Percentiles rank a stretch among this genome's conserved stretches.
phyloP scores from a whole-genome alignment of 2,888 invertebrate genomes.

The Criorhina ranunculi region DNA sequence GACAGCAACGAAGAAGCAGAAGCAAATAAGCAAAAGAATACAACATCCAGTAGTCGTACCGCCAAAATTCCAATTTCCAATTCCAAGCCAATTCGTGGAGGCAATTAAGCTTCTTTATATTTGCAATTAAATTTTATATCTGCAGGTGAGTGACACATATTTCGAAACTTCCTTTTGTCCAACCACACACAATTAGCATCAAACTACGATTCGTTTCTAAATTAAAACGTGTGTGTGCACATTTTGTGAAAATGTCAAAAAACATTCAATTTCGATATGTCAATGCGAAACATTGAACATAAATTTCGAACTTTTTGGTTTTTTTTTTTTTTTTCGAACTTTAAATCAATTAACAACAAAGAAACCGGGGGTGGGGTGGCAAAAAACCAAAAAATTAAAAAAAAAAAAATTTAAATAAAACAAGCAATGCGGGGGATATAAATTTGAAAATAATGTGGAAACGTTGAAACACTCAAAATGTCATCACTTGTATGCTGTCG shows the following conservation, averaged over 20 bases:
- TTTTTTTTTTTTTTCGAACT: conserved; percentile 33
- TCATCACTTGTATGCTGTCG: conserved; percentile 59
- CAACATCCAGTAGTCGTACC: conserved; percentile 69
- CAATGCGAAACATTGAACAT: conserved; percentile 43
- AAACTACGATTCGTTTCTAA: conserved; percentile 45
- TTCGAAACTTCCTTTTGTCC: conserved; percentile 45
- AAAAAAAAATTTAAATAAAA: conserved; percentile 70
- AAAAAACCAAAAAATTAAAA: no score
- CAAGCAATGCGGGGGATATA: conserved; percentile 69
- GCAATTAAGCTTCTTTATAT: conserved; percentile 74
- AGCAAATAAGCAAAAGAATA: conserved; percentile 42
- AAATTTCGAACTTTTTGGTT: conserved; percentile 37
- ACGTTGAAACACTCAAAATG: conserved; percentile 65
- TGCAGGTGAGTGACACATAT: conserved; percentile 67
- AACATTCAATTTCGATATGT: conserved; percentile 45
- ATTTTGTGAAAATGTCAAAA: conserved; percentile 72
- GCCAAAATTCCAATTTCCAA: conserved; percentile 24
- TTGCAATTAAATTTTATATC: conserved; percentile 65
- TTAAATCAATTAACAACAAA: conserved; percentile 61
- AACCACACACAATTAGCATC: conserved; percentile 69
- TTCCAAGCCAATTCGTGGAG: conserved; percentile 55
- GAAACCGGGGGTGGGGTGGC: background rate
- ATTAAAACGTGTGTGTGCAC: conserved; percentile 61
- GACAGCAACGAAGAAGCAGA: conserved; percentile 50
- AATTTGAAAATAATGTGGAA: conserved; percentile 69